Conservation (phyloP, 2,797 vertebrate genomes). For the Synanceia verrucosa region DNA sequence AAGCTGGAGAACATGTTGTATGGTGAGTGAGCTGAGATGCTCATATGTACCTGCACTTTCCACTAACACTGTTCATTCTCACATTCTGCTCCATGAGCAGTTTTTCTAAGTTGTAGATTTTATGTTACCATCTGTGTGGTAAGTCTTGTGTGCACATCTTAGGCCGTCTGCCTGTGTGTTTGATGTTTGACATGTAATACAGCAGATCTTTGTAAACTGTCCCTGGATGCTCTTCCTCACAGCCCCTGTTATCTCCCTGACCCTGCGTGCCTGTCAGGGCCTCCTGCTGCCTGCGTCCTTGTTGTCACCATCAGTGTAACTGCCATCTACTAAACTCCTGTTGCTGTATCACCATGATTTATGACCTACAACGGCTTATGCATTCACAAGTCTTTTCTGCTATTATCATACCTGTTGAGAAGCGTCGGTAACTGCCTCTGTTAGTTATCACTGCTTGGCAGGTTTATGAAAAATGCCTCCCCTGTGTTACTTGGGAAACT, state of each 20-base stretch:
- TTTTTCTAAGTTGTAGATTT: neutral
- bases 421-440: conserved; percentile 48
- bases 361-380: conserved; percentile 49
- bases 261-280: conserved; percentile 31
- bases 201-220: neutral
- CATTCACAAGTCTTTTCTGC: conserved; percentile 54
- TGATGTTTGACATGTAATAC: neutral
- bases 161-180: neutral
- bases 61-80: neutral
- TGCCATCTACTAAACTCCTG: conserved; percentile 30
- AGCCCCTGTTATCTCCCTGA: conserved; percentile 44
- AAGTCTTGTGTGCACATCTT: neutral
- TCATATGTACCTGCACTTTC: neutral
- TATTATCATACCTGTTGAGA: conserved; percentile 56
- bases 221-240: conserved; percentile 9
- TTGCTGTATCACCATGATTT: conserved; percentile 59
- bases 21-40: conserved; percentile 65
- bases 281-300: conserved; percentile 39
- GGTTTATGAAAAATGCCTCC: conserved; percentile 67
- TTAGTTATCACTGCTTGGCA: conserved; percentile 60
- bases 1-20: conserved; percentile 86
- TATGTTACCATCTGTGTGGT: neutral
- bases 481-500: conserved; percentile 39
- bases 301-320: conserved; percentile 46
- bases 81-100: neutral